Evolutionary conservation across 2,797 vertebrate species (phyloP).

Genomic region (Mormyrops attenuatus): DNA sequence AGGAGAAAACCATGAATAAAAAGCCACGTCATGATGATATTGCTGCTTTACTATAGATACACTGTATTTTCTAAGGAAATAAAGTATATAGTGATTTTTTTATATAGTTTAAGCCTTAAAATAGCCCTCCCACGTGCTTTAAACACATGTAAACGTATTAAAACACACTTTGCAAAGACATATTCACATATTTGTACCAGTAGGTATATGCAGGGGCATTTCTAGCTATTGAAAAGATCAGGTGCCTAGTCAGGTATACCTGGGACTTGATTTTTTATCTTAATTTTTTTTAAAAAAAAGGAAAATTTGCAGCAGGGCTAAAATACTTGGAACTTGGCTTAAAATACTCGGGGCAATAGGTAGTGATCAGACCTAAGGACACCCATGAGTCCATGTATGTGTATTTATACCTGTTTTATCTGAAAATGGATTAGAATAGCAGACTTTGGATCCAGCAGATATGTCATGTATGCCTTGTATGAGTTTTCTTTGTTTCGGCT

Average conservation of each 20-base stretch:
- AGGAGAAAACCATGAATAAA: neutral
- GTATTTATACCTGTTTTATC: neutral
- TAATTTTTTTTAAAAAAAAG: neutral
- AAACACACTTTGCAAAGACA: too few species aligned
- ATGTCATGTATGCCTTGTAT: neutral
- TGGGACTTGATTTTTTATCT: neutral
- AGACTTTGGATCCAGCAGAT: neutral
- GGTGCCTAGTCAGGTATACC: neutral
- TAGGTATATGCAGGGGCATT: neutral
- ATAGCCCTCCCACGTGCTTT: too few species aligned
- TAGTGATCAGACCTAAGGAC: neutral
- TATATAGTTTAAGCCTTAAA: too few species aligned
- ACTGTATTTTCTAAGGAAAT: neutral
- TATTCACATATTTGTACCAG: neutral
- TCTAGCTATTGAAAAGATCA: neutral
- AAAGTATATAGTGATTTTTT: neutral
- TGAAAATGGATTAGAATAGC: neutral
- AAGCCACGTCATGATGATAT: neutral
- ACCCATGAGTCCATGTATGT: neutral
- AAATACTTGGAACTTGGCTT: too few species aligned
- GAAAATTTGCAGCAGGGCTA: too few species aligned
- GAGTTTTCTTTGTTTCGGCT: neutral
- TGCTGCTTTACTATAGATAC: neutral
- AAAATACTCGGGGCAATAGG: neutral
- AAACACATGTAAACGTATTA: too few species aligned